Evolutionary conservation across 92 coral and sea anemone genomes (phyloP).

Genomic region (Zoanthus sociatus): DNA sequence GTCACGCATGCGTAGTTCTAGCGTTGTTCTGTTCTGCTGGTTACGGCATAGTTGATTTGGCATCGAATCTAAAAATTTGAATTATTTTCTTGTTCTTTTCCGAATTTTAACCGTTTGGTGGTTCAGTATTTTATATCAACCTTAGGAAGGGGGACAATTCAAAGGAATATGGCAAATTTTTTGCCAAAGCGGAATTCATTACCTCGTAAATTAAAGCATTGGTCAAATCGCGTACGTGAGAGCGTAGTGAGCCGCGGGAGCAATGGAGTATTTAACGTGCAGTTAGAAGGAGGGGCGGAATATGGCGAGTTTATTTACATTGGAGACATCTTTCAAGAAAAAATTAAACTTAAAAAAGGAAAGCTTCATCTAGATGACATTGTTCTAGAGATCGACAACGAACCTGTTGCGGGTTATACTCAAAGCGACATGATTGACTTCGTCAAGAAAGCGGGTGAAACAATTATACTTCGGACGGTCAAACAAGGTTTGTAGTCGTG

Average conservation of each 20-base stretch:
- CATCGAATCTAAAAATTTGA: constrained; percentile 37
- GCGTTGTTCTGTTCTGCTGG: constrained; percentile 44
- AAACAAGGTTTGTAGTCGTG: constrained; percentile 80
- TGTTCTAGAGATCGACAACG: constrained; percentile 83
- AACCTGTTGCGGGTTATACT: constrained; percentile 93
- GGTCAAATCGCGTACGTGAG: constrained; percentile 93
- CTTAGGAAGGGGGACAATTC: constrained; percentile 38
- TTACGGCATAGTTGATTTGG: constrained; percentile 38
- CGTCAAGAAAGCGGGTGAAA: constrained; percentile 90
- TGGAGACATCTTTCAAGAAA: constrained; percentile 92
- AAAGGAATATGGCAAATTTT: constrained; percentile 72
- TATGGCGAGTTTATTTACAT: constrained; percentile 90
- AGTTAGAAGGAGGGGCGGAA: constrained; percentile 98
- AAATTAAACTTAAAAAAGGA: constrained; percentile 86
- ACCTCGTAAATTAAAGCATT: constrained; percentile 93
- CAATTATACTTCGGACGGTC: constrained; percentile 79
- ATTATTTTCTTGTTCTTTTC: constrained; percentile 35
- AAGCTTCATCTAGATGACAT: constrained; percentile 85
- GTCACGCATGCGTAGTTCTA: constrained; percentile 45
- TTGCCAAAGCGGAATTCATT: constrained; percentile 72
- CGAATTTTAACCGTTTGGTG: constrained; percentile 17
- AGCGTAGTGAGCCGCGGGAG: constrained; percentile 67
- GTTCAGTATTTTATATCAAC: constrained; percentile 1
- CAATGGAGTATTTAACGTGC: constrained; percentile 90
- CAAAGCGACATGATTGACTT: constrained; percentile 87